phyloP scores from a whole-genome alignment of 2,113 vertebrate genomes.

The Cheirogaleus medius region DNA sequence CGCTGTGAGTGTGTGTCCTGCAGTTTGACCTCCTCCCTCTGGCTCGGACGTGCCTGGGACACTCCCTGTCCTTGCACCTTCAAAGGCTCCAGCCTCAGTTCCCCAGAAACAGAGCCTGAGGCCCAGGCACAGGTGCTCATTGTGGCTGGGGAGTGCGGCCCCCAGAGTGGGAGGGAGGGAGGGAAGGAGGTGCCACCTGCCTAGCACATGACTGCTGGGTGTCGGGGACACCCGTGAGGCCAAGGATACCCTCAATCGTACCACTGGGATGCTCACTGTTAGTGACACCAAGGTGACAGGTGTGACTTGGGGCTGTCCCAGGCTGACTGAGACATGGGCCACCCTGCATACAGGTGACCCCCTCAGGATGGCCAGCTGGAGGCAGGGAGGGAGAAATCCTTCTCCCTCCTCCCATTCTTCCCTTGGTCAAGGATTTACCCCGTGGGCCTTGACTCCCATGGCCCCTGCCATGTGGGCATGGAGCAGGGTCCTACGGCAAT shows the following conservation, averaged over 20 bases:
- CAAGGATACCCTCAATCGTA: not conserved
- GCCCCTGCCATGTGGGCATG: not conserved
- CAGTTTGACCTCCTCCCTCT: not conserved
- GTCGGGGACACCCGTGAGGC: not conserved
- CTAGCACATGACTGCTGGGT: not conserved
- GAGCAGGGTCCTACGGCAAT: not conserved
- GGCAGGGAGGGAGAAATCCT: not conserved
- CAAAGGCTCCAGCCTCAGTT: not conserved
- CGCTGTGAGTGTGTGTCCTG: not conserved
- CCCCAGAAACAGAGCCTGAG: not conserved
- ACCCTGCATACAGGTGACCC: rapidly evolving
- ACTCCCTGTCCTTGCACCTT: not conserved
- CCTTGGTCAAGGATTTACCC: not conserved
- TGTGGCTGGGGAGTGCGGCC: no score
- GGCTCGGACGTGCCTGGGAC: not conserved
- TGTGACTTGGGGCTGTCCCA: not conserved
- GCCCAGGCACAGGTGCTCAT: not conserved
- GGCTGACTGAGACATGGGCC: not conserved
- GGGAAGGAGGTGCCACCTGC: not conserved
- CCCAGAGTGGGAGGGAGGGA: not conserved
- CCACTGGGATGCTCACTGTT: not conserved
- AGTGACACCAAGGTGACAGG: not conserved
- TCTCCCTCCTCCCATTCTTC: rapidly evolving
- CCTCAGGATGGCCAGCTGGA: not conserved
- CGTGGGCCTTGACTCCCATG: not conserved